Percentiles rank a stretch among this genome's conserved stretches.
Evolutionary conservation across 2,888 invertebrate genomes (phyloP).

Genomic region (Machimus atricapillus): DNA sequence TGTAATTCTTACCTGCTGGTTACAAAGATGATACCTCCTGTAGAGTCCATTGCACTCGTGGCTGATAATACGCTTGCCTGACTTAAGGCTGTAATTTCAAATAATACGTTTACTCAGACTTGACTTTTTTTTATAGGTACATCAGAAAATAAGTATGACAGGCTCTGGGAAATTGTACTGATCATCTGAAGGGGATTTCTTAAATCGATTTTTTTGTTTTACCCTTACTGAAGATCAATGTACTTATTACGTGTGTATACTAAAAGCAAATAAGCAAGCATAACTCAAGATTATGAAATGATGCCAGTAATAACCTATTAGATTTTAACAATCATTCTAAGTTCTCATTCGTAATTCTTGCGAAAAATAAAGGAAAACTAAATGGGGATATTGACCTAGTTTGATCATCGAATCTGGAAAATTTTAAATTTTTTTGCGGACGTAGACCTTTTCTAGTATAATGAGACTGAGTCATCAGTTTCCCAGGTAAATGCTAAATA

Average conservation of each 20-base stretch:
- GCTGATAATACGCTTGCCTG: conserved; percentile 57
- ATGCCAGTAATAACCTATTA: neutral
- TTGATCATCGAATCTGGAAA: neutral
- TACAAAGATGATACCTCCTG: conserved; percentile 82
- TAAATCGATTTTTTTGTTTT: neutral
- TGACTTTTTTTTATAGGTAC: neutral
- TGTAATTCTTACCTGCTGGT: conserved; percentile 71
- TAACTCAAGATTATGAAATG: neutral
- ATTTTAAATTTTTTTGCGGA: neutral
- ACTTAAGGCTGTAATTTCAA: conserved; percentile 42
- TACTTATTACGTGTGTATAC: neutral
- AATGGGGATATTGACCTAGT: neutral
- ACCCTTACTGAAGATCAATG: neutral
- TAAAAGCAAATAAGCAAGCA: too few species aligned
- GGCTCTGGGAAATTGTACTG: neutral
- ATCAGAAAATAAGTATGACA: neutral
- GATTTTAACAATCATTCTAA: neutral
- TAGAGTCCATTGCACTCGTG: conserved; percentile 77
- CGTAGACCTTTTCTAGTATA: neutral
- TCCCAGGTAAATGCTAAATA: neutral
- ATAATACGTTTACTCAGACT: neutral
- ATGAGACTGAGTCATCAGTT: neutral
- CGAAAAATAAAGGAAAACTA: neutral
- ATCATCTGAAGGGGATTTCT: neutral
- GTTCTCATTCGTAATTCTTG: neutral